phyloP scores from a whole-genome alignment of 2,888 invertebrate genomes.

The Lepidochitona cinerea region DNA sequence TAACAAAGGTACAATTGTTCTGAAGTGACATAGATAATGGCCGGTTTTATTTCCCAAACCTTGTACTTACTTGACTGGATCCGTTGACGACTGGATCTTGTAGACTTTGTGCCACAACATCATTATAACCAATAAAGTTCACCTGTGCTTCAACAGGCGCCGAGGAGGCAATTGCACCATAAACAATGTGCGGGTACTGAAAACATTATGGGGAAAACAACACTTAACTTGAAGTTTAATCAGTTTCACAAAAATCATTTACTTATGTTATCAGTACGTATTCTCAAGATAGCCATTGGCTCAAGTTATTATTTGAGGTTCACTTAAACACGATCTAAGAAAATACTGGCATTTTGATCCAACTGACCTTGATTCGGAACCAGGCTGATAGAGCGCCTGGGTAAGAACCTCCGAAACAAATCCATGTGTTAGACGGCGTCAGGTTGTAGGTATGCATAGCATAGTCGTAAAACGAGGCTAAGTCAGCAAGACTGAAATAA shows the following conservation, averaged over 20 bases:
- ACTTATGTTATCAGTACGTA: too few species aligned
- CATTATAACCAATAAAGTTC: constrained; percentile 52
- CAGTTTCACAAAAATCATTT: too few species aligned
- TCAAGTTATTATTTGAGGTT: too few species aligned
- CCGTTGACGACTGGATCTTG: constrained; percentile 45
- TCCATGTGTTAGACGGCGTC: constrained; percentile 38
- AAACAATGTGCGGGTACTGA: constrained; percentile 53
- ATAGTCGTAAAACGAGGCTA: constrained; percentile 42
- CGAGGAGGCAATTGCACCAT: constrained; percentile 50
- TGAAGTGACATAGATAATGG: too few species aligned
- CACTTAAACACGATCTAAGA: too few species aligned
- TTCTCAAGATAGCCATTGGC: too few species aligned
- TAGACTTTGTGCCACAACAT: constrained; percentile 50
- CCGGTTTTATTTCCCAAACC: too few species aligned
- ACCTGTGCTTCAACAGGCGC: constrained; percentile 50
- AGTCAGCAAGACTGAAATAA: constrained; percentile 45
- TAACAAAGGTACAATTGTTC: too few species aligned
- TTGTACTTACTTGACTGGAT: constrained; percentile 31
- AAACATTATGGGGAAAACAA: too few species aligned
- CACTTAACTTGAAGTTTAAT: too few species aligned
- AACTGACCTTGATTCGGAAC: constrained; percentile 57
- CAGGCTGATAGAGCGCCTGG: constrained; percentile 54
- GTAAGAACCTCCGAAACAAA: constrained; percentile 55
- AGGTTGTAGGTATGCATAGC: constrained; percentile 34
- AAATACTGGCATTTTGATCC: too few species aligned